Evolutionary conservation across 2,797 vertebrate genomes (phyloP).

Genomic region (Oryzias dopingdopingensis): DNA sequence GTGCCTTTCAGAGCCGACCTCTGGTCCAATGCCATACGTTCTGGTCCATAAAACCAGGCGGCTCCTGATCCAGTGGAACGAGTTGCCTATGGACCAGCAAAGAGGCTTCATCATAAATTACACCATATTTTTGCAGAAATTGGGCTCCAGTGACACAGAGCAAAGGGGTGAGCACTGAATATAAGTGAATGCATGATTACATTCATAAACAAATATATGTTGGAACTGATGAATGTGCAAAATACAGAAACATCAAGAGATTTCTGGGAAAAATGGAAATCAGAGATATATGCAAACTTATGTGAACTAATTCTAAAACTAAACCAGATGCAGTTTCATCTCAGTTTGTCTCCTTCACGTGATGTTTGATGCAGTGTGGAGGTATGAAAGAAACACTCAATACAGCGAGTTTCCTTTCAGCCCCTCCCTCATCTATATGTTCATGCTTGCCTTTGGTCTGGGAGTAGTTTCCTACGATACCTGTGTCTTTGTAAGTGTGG

Average conservation of each 20-base stretch:
- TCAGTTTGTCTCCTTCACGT: neutral
- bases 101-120: conserved; percentile 76
- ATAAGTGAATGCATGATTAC: neutral
- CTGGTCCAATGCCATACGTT: conserved; percentile 56
- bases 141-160: conserved; percentile 27
- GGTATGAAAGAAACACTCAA: conserved; percentile 26
- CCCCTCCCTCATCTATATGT: neutral
- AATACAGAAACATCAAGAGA: too few relatives aligned
- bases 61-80: conserved; percentile 66
- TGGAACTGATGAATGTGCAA: too few relatives aligned
- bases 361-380: conserved; percentile 3
- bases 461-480: neutral
- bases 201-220: too few relatives aligned
- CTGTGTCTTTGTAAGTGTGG: conserved; percentile 7
- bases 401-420: conserved; percentile 27
- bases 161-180: conserved; percentile 46
- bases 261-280: too few relatives aligned
- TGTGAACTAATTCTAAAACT: neutral
- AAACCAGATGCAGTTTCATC: neutral
- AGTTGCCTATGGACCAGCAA: conserved; percentile 58
- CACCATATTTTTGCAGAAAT: conserved; percentile 61
- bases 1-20: conserved; percentile 60
- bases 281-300: too few relatives aligned
- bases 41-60: conserved; percentile 18
- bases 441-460: conserved; percentile 15